phyloP scores from a whole-genome alignment of 2,888 invertebrate genomes.

The Apotomis betuletana region DNA sequence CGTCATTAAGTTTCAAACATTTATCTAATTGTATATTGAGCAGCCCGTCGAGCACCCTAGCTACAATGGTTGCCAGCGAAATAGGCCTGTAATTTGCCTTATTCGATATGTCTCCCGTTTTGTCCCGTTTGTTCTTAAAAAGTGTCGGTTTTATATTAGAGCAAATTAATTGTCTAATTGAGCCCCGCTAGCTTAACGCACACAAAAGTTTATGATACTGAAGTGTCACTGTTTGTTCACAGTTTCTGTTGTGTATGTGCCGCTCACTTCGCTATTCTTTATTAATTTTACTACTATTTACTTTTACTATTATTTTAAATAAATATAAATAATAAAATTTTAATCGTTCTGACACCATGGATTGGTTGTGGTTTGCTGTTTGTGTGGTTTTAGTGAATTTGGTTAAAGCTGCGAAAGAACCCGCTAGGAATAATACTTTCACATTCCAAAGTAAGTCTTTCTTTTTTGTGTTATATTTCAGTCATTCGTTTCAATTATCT shows the following conservation, averaged over 20 bases:
- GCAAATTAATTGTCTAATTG: too few relatives aligned
- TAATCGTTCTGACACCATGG: neutral
- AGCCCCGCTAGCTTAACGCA: slow-evolving; percentile 42
- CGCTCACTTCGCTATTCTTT: slow-evolving; percentile 5
- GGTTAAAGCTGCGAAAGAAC: slow-evolving; percentile 30
- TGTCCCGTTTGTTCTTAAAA: too few relatives aligned
- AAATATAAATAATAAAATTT: too few relatives aligned
- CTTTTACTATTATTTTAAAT: slow-evolving; percentile 2
- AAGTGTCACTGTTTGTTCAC: slow-evolving; percentile 18
- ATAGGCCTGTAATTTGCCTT: too few relatives aligned
- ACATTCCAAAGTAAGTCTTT: slow-evolving; percentile 55
- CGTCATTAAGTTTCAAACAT: too few relatives aligned
- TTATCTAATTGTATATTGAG: too few relatives aligned
- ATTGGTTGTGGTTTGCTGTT: slow-evolving; percentile 13
- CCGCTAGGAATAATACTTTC: slow-evolving; percentile 52
- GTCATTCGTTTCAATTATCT: neutral
- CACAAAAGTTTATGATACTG: slow-evolving; percentile 42
- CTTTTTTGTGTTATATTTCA: neutral
- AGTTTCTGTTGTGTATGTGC: slow-evolving; percentile 14
- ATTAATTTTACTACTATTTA: slow-evolving; percentile 5
- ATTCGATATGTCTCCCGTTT: too few relatives aligned
- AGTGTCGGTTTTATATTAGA: too few relatives aligned
- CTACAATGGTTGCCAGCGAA: too few relatives aligned
- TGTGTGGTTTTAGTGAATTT: slow-evolving; percentile 24
- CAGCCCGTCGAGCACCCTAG: too few relatives aligned